These are phyloP conservation scores for Tipula confusa DNA, from an alignment of 2,888 invertebrate genomes.

Conservation along the genomic window DNA sequence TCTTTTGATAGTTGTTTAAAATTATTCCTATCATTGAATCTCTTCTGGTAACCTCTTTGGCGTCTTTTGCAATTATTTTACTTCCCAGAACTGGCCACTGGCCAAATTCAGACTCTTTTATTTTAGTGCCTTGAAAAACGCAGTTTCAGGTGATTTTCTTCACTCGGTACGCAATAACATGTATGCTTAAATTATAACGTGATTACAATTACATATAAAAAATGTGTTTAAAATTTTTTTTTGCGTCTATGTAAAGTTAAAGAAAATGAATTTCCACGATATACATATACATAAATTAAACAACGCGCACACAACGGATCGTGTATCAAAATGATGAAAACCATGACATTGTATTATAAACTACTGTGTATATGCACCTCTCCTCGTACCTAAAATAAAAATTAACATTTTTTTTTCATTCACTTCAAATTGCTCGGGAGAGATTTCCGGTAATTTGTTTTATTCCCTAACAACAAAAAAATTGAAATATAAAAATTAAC, in stretches of 20 bases:
- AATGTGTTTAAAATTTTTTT: not conserved
- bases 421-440: not conserved
- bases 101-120: no score
- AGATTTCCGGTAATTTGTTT: conserved; percentile 25
- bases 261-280: not conserved
- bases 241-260: not conserved
- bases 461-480: not conserved
- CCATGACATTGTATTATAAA: not conserved
- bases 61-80: no score
- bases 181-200: not conserved
- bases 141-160: no score
- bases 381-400: not conserved
- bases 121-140: no score
- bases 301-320: not conserved
- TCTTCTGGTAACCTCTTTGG: no score
- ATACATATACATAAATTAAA: not conserved
- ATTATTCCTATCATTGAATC: no score
- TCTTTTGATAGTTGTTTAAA: no score
- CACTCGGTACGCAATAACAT: not conserved
- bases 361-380: not conserved
- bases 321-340: not conserved
- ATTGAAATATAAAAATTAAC: not conserved
- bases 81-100: no score
- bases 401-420: not conserved
- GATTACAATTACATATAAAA: not conserved